Evolutionary conservation across 2,113 vertebrate species (phyloP).

Genomic region (Podilymbus podiceps): DNA sequence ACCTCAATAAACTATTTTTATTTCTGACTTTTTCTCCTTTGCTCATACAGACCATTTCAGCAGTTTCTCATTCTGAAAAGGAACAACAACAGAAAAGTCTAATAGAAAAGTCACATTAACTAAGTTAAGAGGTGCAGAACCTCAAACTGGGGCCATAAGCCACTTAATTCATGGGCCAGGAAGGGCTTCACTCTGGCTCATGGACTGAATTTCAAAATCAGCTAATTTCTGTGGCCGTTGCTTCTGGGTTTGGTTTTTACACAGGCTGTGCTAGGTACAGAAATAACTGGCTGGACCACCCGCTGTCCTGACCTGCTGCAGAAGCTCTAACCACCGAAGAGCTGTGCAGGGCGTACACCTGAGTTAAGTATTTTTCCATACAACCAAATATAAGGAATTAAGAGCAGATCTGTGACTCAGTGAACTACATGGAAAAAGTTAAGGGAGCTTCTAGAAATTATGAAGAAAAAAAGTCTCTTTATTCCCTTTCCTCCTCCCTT

Average conservation of each 20-base stretch:
- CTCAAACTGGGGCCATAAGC: not conserved
- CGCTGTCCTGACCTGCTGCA: not conserved
- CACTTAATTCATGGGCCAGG: not conserved
- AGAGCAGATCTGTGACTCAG: not conserved
- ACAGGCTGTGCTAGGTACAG: too few relatives aligned
- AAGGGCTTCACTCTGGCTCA: not conserved
- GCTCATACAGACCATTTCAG: not conserved
- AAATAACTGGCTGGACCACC: not conserved
- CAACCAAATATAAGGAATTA: not conserved
- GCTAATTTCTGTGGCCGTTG: not conserved
- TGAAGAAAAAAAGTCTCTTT: not conserved
- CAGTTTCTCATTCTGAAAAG: not conserved
- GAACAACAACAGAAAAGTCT: not conserved
- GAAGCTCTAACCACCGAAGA: not conserved
- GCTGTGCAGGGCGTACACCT: not conserved
- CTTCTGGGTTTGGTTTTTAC: not conserved
- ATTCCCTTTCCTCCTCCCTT: not conserved
- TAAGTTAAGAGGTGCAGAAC: not conserved
- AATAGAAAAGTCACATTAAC: not conserved
- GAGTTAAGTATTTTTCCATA: not conserved
- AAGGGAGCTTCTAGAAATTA: not conserved
- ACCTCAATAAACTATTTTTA: conserved; percentile 12
- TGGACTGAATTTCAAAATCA: not conserved
- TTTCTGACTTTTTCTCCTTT: not conserved
- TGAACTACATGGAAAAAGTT: not conserved